Evolutionary conservation across 2,888 invertebrate genomes (phyloP).

Genomic region (Nomada fucata): DNA sequence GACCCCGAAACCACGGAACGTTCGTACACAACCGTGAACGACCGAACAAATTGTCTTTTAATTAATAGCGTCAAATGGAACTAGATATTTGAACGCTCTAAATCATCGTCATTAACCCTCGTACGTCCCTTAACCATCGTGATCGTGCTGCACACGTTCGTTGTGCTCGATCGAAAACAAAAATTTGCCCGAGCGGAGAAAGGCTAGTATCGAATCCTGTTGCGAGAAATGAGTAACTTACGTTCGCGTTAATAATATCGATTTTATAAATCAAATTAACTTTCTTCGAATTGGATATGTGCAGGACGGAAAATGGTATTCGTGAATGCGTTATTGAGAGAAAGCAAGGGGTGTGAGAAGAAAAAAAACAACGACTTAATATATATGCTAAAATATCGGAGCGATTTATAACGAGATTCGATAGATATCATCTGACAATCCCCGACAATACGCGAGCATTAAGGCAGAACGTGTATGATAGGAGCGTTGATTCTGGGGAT

Average conservation of each 20-base stretch:
- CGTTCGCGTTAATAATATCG: too few species aligned
- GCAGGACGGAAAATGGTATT: too few species aligned
- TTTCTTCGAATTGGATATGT: too few species aligned
- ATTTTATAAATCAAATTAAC: too few species aligned
- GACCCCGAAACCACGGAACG: constrained; percentile 34
- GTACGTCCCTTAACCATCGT: neutral
- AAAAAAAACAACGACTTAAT: neutral
- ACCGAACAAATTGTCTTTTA: constrained; percentile 36
- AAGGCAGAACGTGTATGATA: constrained; percentile 55
- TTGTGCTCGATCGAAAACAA: too few species aligned
- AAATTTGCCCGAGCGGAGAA: neutral
- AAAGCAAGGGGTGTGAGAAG: neutral
- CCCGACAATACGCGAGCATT: constrained; percentile 62
- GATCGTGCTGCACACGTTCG: neutral
- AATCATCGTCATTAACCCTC: constrained; percentile 28
- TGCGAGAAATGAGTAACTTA: neutral
- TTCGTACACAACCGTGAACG: constrained; percentile 31
- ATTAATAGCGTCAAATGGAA: constrained; percentile 27
- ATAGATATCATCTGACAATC: constrained; percentile 73
- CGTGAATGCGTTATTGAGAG: neutral
- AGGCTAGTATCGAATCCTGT: neutral
- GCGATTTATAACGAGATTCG: constrained; percentile 27
- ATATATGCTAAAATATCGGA: constrained; percentile 35
- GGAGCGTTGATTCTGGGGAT: constrained; percentile 56
- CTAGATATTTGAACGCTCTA: constrained; percentile 40